Evolutionary conservation across 2,888 invertebrate genomes (phyloP), one percentile per base, ranked within the genome.

Genomic region (Maniola hyperantus): DNA sequence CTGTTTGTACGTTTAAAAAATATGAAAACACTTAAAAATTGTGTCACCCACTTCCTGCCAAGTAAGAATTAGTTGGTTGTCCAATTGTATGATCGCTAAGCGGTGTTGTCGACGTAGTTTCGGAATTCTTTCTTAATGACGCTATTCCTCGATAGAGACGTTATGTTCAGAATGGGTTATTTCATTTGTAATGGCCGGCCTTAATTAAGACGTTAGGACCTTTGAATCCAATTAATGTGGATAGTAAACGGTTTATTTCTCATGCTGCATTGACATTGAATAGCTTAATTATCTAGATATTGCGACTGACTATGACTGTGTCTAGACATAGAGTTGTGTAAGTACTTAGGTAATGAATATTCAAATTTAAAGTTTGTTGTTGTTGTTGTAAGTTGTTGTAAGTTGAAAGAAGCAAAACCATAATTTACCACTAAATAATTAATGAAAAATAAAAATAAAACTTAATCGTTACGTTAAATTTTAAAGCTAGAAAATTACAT

Each of bases 121-220:
- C 39, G 34, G 68, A 73, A 75, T 74, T 72, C 71, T 71, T 74
- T 72, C 65, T 63, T 73, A 72, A 74, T 71, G 73, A 75, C 67
- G 71, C 64, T 66, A 65, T 57, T 64, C 60, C 66, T 71, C 11
- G 71, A 74, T 74, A 68, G 71, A 72, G 69, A 68, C 68, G 67
- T 72, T 54, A 60, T 44, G 34, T 36, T 61, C 42, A 61, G 64
- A 69, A 67, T 58, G 67, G 54, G n/a, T 34, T 58, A 57, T 64
- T 69, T 66, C n/a, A 66, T 58, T 54, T 64, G 48, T 64, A 68
- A 61, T 61, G 58, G 44, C 60, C 55, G 54, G 36, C 61, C 18
- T 33, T 65, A 65, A 70, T 70, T 64, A 64, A 68, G 64, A 61
- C 44, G 64, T 46, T 58, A 58, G 58, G 58, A 66, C 64, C 68